A percentile compares a stretch with the other conserved stretches of the same genome.
phyloP scores from a whole-genome alignment of 2,113 vertebrate genomes.

The Todiramphus chloris region DNA sequence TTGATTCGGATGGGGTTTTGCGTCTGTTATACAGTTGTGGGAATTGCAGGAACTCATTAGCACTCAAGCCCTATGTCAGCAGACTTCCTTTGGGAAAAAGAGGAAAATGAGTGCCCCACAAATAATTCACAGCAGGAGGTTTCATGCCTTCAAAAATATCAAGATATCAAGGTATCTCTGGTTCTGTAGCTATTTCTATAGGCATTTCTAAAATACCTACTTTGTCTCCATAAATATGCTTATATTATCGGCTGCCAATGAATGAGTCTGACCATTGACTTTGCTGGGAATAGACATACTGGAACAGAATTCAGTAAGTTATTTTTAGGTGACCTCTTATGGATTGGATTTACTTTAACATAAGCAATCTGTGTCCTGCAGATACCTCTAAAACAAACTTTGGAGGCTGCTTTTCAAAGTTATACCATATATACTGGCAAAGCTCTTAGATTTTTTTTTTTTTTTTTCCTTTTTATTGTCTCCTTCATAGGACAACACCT shows the following conservation, averaged over 20 bases:
- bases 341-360: background rate
- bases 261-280: background rate
- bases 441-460: background rate
- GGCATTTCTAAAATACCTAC: background rate
- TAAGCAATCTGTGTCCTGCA: background rate
- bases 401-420: background rate
- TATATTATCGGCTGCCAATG: background rate
- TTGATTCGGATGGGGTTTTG: constrained; percentile 25
- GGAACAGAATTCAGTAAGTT: background rate
- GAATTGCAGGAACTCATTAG: constrained; percentile 56
- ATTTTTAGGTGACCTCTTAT: background rate
- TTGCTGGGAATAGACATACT: background rate
- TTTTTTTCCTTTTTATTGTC: background rate
- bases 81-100: background rate
- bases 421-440: background rate
- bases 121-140: constrained; percentile 21
- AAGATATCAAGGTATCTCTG: background rate
- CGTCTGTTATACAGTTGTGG: constrained; percentile 43
- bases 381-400: background rate
- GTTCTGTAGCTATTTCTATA: background rate
- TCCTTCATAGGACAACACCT: background rate
- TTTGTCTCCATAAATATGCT: background rate
- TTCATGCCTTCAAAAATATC: background rate
- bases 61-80: constrained; percentile 19
- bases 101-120: background rate